Evolutionary conservation across 2,888 invertebrate species (phyloP), one percentile per base, ranked within the genome.

Genomic region (Conistra vaccinii): DNA sequence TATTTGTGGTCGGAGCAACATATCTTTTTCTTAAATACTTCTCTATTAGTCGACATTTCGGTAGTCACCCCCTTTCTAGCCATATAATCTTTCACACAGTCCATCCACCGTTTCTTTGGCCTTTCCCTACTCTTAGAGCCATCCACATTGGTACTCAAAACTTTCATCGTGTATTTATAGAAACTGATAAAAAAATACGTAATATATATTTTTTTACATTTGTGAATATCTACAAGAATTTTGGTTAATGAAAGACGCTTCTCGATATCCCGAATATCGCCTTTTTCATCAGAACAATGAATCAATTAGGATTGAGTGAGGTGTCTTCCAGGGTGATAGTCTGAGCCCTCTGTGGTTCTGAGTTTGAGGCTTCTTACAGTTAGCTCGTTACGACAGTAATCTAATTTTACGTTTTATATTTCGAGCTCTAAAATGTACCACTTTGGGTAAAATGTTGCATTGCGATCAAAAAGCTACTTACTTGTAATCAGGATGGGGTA

Each of bases 401-500:
- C 20, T 6, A 53, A 17, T 42, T 71, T 0, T 29, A n/a, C n/a
- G 7, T 20, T 0, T 5, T 7, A 1, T 29, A 20, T 53, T 69
- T 45, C 42, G 42, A 39, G 35, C 39, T 32, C n/a, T 48, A 29
- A 23, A n/a, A 20, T 3, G 9, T 12, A 35, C 6, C 17, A 14
- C 3, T 23, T 51, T 26, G 1, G 6, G 10, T 0, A 23, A 17
- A 48, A 67, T 26, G 6, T 29, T 23, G 23, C 32, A 4, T 35
- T 29, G 20, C 4, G 6, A 35, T 53, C 5, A 0, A 26, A 12
- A 32, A 62, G 17, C 4, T 86, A 92, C 92, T 93, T 93, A 96
- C 91, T 97, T 97, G 93, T 98, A 98, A 35, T 97, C 97, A 0
- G 98, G 98, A 94, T 99, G 98, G 0, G 98, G 96, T 66, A 98